Percentiles rank a stretch among this genome's conserved stretches.
Evolutionary conservation across 1,140 invertebrate species (phyloP).

Genomic region (Laodelphax striatellus): DNA sequence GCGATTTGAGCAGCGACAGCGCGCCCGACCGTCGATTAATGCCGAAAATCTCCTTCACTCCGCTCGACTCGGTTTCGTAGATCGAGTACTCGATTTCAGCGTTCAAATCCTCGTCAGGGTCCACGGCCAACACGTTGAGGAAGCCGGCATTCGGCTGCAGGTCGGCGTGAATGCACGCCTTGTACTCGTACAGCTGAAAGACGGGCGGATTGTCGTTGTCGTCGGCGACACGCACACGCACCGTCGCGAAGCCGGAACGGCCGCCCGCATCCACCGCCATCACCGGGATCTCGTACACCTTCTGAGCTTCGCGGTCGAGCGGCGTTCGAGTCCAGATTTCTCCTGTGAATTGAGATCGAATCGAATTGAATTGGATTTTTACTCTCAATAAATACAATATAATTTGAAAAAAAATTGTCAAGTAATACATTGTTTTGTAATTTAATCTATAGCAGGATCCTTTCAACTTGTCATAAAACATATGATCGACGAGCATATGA

Average conservation of each 20-base stretch:
- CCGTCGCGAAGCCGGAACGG: constrained; percentile 60
- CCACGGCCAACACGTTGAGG: constrained; percentile 53
- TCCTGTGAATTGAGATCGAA: constrained; percentile 35
- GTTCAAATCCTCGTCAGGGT: constrained; percentile 56
- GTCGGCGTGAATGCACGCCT: constrained; percentile 54
- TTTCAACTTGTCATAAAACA: too few species aligned
- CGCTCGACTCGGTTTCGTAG: constrained; percentile 47
- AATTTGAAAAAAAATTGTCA: too few species aligned
- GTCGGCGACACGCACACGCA: constrained; percentile 68
- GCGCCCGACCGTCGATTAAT: constrained; percentile 57
- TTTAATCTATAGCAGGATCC: too few species aligned
- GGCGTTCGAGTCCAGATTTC: constrained; percentile 61
- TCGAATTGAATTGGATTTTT: too few species aligned
- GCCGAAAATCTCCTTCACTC: constrained; percentile 47
- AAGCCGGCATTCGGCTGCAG: constrained; percentile 48
- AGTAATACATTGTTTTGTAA: too few species aligned
- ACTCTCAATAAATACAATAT: too few species aligned
- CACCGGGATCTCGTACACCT: constrained; percentile 65
- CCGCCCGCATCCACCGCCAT: constrained; percentile 80
- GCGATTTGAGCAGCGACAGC: constrained; percentile 46
- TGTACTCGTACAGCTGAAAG: constrained; percentile 71
- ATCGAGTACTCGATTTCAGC: constrained; percentile 59
- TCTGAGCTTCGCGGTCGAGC: constrained; percentile 66
- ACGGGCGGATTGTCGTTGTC: constrained; percentile 78
- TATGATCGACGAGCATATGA: too few species aligned